phyloP scores from a whole-genome alignment of 2,888 invertebrate species.

The Lasioglossum vierecki region DNA sequence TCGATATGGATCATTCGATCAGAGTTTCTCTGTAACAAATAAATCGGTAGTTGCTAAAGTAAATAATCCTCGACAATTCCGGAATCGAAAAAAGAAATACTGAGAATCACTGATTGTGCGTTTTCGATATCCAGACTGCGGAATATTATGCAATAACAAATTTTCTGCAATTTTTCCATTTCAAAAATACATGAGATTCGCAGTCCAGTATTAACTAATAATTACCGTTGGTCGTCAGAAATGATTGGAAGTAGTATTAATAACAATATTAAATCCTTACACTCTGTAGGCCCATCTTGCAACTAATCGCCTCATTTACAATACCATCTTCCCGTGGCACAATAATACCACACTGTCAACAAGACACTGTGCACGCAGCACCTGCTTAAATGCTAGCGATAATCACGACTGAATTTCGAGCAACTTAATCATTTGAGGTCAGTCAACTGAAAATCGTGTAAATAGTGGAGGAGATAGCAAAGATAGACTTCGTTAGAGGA shows the following conservation, averaged over 20 bases:
- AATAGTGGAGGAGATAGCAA: background rate
- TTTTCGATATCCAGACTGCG: background rate
- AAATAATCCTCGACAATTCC: background rate
- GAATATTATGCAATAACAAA: background rate
- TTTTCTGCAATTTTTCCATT: background rate
- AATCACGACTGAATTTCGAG: background rate
- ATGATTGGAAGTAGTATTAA: background rate
- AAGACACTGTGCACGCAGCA: background rate
- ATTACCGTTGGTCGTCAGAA: background rate
- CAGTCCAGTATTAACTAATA: background rate
- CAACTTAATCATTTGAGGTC: conserved; percentile 23
- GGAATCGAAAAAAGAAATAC: background rate
- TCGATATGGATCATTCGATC: background rate
- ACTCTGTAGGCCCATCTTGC: conserved; percentile 21
- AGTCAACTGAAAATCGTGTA: background rate
- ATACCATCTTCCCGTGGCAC: background rate
- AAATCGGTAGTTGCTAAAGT: background rate
- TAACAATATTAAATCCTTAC: background rate
- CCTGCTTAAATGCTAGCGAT: background rate
- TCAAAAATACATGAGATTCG: background rate
- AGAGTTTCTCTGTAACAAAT: background rate
- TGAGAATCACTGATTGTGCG: conserved; percentile 5
- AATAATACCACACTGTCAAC: background rate
- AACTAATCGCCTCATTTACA: background rate
- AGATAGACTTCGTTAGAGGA: conserved; percentile 15